Percentiles rank a stretch among this genome's conserved stretches.
Evolutionary conservation across 2,888 invertebrate species (phyloP).

Genomic region (Miltochrista miniata): DNA sequence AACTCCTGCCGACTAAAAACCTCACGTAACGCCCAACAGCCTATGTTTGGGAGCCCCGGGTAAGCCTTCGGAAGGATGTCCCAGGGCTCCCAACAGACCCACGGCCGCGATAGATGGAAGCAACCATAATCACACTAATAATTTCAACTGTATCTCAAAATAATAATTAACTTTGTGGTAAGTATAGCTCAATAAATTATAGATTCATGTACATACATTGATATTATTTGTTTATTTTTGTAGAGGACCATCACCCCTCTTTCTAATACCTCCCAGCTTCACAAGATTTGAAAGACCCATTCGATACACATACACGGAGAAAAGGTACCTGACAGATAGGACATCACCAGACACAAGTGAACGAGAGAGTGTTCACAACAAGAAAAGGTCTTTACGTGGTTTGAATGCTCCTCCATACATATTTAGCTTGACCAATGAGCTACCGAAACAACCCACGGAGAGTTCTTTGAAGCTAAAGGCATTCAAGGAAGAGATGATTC

Average conservation of each 20-base stretch:
- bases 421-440: conserved; percentile 84
- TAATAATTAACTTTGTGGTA: too few species aligned
- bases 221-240: not conserved
- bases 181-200: too few species aligned
- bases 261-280: conserved; percentile 91
- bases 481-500: conserved; percentile 65
- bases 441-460: conserved; percentile 86
- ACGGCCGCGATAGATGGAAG: too few species aligned
- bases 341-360: conserved; percentile 49
- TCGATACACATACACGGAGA: conserved; percentile 63
- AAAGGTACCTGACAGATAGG: conserved; percentile 47
- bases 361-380: conserved; percentile 59
- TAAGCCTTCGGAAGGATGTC: too few species aligned
- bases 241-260: conserved; percentile 80
- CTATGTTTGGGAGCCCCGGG: too few species aligned
- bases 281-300: conserved; percentile 88
- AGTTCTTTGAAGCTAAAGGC: conserved; percentile 82
- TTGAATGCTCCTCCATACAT: conserved; percentile 84
- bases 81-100: too few species aligned
- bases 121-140: too few species aligned
- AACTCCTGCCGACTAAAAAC: too few species aligned
- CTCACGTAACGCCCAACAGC: too few species aligned
- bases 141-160: too few species aligned
- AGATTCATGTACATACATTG: too few species aligned
- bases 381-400: conserved; percentile 53